A percentile compares a stretch with the other conserved stretches of the same genome.
Evolutionary conservation across 2,888 invertebrate genomes (phyloP).

Genomic region (Parnassius apollo): DNA sequence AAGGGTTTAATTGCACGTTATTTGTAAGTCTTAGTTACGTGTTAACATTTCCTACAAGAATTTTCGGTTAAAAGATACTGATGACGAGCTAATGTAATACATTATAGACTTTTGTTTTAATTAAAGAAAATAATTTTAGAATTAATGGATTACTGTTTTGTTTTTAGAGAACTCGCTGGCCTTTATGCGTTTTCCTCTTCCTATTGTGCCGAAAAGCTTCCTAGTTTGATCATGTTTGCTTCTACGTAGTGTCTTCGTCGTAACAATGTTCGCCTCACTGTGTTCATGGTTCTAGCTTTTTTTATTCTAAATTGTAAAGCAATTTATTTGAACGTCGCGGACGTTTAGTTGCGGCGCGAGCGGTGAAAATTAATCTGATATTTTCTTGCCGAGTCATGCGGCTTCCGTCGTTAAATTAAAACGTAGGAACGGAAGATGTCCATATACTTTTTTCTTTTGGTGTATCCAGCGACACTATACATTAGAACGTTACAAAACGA

Average conservation of each 20-base stretch:
- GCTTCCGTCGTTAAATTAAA: conserved; percentile 77
- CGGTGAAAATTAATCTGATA: conserved; percentile 70
- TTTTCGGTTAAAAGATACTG: conserved; percentile 4
- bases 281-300: conserved; percentile 49
- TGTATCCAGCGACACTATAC: conserved; percentile 40
- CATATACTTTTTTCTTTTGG: conserved; percentile 50
- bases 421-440: conserved; percentile 62
- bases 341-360: conserved; percentile 43
- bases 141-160: conserved; percentile 42
- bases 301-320: conserved; percentile 54
- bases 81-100: conserved; percentile 2
- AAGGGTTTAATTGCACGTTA: conserved; percentile 26
- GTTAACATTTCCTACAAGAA: not conserved
- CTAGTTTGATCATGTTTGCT: conserved; percentile 69
- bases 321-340: conserved; percentile 58
- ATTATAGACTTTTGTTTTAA: conserved; percentile 18
- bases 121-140: conserved; percentile 18
- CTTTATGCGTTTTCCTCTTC: conserved; percentile 52
- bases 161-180: conserved; percentile 57
- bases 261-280: conserved; percentile 45
- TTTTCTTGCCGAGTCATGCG: conserved; percentile 71
- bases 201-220: conserved; percentile 56
- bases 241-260: conserved; percentile 44
- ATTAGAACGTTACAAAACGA: conserved; percentile 27
- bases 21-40: conserved; percentile 15